Base-by-base conservation (phyloP, 2,113 vertebrate species). In the Monopterus albus region DNA sequence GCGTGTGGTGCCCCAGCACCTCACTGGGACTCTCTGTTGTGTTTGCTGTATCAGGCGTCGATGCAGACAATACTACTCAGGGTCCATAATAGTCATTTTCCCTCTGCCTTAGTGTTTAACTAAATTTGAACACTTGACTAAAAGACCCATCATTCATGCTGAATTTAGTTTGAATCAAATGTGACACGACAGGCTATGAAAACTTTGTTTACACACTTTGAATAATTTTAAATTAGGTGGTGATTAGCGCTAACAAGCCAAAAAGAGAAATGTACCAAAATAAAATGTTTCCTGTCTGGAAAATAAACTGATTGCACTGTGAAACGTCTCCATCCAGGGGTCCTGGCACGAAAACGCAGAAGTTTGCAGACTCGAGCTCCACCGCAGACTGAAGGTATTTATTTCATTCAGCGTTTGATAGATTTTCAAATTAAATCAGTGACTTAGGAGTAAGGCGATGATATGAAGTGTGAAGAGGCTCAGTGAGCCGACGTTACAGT, bases 401-500 rank as follows among this genome's bases (percentile, higher is more conserved):
- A 52, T 70, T 60, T 74, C 29, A 46, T 9, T 26, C 46, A 2
- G 40, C 0, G 17, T 67, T 55, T 74, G 75, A 82, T 47, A 9
- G 60, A 62, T 75, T 76, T 76, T 63, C 26, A 59, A 79, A 78
- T 74, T 55, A 68, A 68, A 71, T 1, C 1, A 7, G 49, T 64
- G 56, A 66, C 11, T 69, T 33, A 26, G 68, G 61, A 78, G 2
- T 73, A n/a, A 71, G 55, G 36, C n/a, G 20, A 66, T 0, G 75
- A 75, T n/a, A 53, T 62, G 58, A 11, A 66, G 77, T 66, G 74
- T 62, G 67, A 58, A 67, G 50, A 56, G 72, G 72, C 62, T 50
- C 55, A 21, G 72, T 43, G 75, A 79, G 63, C 59, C 25, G 17
- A 10, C 9, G 18, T 43, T 31, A 65, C 61, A 53, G 39, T 28